Percentiles rank a stretch among this genome's conserved stretches.
phyloP scores from a whole-genome alignment of 2,888 invertebrate genomes.

The Amphipoea lucens region DNA sequence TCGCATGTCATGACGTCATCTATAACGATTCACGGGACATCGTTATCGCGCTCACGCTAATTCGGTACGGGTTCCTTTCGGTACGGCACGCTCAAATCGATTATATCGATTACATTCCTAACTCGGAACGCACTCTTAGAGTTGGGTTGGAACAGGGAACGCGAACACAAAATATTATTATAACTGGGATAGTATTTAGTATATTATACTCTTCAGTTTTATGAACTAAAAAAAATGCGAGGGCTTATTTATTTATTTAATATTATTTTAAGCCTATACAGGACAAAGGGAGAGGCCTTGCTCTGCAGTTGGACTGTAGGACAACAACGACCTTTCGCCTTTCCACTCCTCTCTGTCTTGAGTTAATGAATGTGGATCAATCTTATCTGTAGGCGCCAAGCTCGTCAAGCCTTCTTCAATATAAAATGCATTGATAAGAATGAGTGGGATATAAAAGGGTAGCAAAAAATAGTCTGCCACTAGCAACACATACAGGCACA shows the following conservation, averaged over 20 bases:
- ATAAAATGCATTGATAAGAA: neutral
- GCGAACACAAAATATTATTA: neutral
- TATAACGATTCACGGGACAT: too few relatives aligned
- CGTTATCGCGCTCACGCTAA: too few relatives aligned
- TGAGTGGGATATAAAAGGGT: neutral
- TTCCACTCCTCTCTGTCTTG: neutral
- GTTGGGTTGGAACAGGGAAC: slow-evolving; percentile 24
- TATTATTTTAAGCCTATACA: neutral
- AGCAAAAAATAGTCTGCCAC: neutral
- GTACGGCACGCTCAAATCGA: too few relatives aligned
- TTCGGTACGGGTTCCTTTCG: too few relatives aligned
- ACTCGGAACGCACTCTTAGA: neutral
- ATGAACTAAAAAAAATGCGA: neutral
- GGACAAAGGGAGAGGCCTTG: neutral
- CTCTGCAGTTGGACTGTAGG: neutral
- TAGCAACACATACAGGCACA: neutral
- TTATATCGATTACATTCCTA: too few relatives aligned
- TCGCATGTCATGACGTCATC: too few relatives aligned
- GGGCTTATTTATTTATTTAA: neutral
- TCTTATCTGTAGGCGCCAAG: too few relatives aligned
- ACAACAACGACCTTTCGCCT: neutral
- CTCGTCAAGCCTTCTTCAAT: neutral
- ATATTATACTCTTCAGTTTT: neutral
- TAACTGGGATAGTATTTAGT: neutral
- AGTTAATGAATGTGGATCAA: neutral